Base-by-base conservation (phyloP, 2,797 vertebrate genomes). In the Malacoctenus gilli region DNA sequence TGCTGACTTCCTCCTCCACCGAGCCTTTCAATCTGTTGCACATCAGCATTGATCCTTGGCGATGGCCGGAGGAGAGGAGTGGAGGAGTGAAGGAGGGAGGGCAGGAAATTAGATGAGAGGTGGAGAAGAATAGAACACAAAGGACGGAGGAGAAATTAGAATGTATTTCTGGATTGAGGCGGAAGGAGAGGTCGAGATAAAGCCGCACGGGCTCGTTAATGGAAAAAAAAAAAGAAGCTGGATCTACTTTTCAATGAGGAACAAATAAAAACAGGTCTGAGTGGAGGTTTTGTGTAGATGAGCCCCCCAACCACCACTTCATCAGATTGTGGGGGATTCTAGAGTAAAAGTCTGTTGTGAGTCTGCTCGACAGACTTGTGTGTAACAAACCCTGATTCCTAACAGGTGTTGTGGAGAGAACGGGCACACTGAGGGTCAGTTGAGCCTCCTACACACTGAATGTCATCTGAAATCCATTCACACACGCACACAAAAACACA, bases 401-500 rank as follows among this genome's bases (percentile, higher is more conserved):
- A 90, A 79, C 87, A 91, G 88, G 89, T 91, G 87, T 79, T 80
- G 70, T 9, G 40, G 67, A 75, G 69, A 85, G 84, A 87, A 77
- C 58, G n/a, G 77, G 53, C n/a, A 75, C 75, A 30, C 50, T 3
- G 4, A 34, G 52, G 89, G 87, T 89, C 81, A 81, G 35, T 70
- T 49, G 22, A 79, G 43, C 79, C 90, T 89, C 89, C 88, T 75
- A 90, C 89, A 73, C 79, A 67, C 79, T 74, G 75, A 76, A 80
- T 82, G 83, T 74, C 83, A 84, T 75, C 82, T 67, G 83, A 37
- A 82, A 79, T 57, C 59, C 54, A 38, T 67, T 42, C 50, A 43
- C 30, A 31, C 30, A 10, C 30, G 30, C 30, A 10, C 30, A 0
- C 11, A 49, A 39, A 55, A 61, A 64, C 58, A 50, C 61, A 70